phyloP scores from a whole-genome alignment of 2,888 invertebrate species.

The Crematogaster levior region DNA sequence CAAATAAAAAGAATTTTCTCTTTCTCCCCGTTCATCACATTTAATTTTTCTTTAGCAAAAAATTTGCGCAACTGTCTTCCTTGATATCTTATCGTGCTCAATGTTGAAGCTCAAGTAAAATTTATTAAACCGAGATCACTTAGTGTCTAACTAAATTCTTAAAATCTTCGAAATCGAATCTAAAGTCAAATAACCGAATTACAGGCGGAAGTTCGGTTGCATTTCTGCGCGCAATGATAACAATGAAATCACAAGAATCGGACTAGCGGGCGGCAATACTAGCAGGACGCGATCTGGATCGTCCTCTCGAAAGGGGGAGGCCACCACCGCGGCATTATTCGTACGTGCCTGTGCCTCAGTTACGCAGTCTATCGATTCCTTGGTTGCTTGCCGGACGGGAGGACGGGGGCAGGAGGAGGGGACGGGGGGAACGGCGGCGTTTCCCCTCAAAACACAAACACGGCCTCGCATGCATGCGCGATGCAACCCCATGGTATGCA shows the following conservation, averaged over 20 bases:
- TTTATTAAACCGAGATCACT: too few relatives aligned
- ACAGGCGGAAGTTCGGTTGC: neutral
- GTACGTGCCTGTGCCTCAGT: conserved; percentile 79
- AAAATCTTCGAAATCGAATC: neutral
- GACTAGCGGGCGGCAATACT: neutral
- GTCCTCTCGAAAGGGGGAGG: conserved; percentile 71
- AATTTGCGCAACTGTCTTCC: neutral
- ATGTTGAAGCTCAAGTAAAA: neutral
- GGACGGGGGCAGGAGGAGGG: conserved; percentile 1
- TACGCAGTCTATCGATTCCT: conserved; percentile 82
- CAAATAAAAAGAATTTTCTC: too few relatives aligned
- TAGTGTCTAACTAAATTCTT: neutral
- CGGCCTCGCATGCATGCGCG: conserved; percentile 79
- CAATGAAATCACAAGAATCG: conserved; percentile 35
- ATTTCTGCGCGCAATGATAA: neutral
- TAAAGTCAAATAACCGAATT: neutral
- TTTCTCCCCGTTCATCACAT: too few relatives aligned
- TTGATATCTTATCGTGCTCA: neutral
- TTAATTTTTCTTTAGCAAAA: neutral
- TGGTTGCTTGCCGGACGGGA: conserved; percentile 68
- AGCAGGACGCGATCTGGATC: conserved; percentile 65
- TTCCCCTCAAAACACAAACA: conserved; percentile 82
- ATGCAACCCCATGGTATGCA: conserved; percentile 80
- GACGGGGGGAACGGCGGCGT: conserved; percentile 62
- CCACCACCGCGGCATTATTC: conserved; percentile 71